These are phyloP conservation scores for Cryptus armator DNA, from an alignment of 2,888 invertebrate genomes.

Conservation along the genomic window DNA sequence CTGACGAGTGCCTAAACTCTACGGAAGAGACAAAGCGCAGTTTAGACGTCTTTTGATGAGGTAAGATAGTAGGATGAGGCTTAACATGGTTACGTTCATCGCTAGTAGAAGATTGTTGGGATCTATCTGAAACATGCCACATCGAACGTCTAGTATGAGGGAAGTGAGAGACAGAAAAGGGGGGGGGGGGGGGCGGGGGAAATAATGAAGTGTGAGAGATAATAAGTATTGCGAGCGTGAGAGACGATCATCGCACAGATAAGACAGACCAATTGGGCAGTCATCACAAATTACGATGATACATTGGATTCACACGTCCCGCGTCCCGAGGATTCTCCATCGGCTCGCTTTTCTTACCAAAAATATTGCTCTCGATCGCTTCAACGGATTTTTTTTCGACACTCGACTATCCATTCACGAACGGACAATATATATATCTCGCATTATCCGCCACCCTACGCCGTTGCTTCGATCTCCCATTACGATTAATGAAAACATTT, in stretches of 20 bases:
- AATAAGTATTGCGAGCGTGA: conserved; percentile 66
- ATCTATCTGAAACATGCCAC: conserved; percentile 88
- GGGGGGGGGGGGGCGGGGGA: too few relatives aligned
- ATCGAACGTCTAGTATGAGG: conserved; percentile 82
- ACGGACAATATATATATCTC: conserved; percentile 47
- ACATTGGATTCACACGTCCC: conserved; percentile 29
- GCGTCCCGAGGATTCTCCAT: conserved; percentile 50
- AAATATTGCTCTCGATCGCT: conserved; percentile 13
- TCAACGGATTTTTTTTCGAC: conserved; percentile 15
- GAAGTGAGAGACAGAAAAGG: conserved; percentile 51
- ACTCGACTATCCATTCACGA: conserved; percentile 31
- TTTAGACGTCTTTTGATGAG: conserved; percentile 89
- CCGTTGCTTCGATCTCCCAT: conserved; percentile 75
- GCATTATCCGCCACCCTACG: conserved; percentile 69
- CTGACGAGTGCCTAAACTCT: conserved; percentile 92
- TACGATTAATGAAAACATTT: not conserved
- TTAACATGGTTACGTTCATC: conserved; percentile 86
- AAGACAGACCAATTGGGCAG: conserved; percentile 70
- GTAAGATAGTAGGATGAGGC: conserved; percentile 82
- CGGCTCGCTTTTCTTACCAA: conserved; percentile 30
- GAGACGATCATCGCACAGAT: conserved; percentile 68
- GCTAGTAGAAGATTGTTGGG: conserved; percentile 87
- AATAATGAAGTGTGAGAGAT: conserved; percentile 17
- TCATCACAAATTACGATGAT: conserved; percentile 40
- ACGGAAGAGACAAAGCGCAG: conserved; percentile 93